Conservation (phyloP, 1,140 invertebrate genomes). For the Berghia stephanieae region DNA sequence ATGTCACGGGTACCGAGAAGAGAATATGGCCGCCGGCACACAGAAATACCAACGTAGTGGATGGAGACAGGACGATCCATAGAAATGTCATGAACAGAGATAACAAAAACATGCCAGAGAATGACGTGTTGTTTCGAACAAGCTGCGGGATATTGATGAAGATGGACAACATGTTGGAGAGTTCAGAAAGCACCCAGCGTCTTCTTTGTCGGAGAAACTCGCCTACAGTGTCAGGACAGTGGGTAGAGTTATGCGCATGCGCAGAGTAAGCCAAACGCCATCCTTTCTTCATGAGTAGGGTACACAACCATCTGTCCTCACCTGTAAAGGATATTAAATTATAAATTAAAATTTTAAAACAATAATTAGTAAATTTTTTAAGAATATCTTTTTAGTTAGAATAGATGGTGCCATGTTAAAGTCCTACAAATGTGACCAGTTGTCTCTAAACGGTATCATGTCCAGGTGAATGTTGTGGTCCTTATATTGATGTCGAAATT, state of each 20-base stretch:
- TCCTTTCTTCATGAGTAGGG: slow-evolving; percentile 42
- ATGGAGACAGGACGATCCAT: slow-evolving; percentile 41
- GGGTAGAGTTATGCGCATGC: slow-evolving; percentile 38
- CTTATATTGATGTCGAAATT: too few species aligned
- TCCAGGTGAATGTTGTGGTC: too few species aligned
- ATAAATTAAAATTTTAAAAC: too few species aligned
- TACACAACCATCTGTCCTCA: slow-evolving; percentile 47
- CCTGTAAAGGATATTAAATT: slow-evolving; percentile 35
- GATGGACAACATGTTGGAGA: slow-evolving; percentile 73
- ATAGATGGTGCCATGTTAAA: too few species aligned
- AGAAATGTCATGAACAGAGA: slow-evolving; percentile 45
- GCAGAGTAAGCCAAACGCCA: slow-evolving; percentile 44
- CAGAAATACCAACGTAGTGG: slow-evolving; percentile 38
- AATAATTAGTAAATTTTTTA: too few species aligned
- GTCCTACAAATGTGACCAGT: too few species aligned
- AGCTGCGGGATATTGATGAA: slow-evolving; percentile 71
- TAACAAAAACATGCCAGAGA: slow-evolving; percentile 70
- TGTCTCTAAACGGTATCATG: too few species aligned
- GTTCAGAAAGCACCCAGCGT: slow-evolving; percentile 74
- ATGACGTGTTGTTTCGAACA: slow-evolving; percentile 70
- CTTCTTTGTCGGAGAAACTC: slow-evolving; percentile 40
- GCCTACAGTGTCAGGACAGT: slow-evolving; percentile 41
- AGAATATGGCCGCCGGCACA: slow-evolving; percentile 34
- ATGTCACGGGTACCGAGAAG: slow-evolving; percentile 32
- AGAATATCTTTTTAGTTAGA: too few species aligned